These are phyloP conservation scores for Ramphastos sulfuratus DNA, from an alignment of 2,113 vertebrate species.

Conservation along the genomic window DNA sequence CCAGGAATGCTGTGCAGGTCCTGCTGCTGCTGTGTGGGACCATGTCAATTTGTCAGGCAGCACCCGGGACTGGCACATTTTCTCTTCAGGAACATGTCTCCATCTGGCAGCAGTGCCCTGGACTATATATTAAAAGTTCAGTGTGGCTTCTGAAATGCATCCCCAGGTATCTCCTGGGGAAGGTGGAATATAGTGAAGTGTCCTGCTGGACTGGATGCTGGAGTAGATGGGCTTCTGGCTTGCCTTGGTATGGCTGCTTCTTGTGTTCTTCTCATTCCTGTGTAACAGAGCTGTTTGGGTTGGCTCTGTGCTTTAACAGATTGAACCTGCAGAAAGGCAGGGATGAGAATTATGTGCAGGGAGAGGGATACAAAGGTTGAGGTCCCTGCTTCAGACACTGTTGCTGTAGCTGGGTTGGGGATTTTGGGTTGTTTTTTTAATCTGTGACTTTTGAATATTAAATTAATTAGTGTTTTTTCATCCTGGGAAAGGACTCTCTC, in stretches of 20 bases:
- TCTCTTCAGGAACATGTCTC: not conserved
- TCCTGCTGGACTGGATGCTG: not conserved
- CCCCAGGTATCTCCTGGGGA: accelerated
- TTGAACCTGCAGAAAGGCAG: not conserved
- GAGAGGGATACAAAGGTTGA: accelerated
- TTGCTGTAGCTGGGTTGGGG: not conserved
- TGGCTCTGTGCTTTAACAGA: not conserved
- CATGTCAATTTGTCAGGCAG: not conserved
- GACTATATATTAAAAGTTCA: not conserved
- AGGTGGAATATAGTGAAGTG: not conserved
- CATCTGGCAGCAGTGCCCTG: not conserved
- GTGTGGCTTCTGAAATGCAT: not conserved
- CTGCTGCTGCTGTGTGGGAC: not conserved
- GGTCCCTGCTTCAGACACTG: not conserved
- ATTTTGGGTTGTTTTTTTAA: too few relatives aligned
- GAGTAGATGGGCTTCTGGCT: not conserved
- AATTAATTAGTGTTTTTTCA: not conserved
- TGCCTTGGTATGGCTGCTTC: not conserved
- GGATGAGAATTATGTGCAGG: not conserved
- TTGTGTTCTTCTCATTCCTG: accelerated
- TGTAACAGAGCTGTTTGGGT: accelerated
- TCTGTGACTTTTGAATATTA: not conserved
- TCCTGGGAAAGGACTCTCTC: not conserved
- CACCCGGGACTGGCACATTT: not conserved
- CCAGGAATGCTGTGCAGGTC: not conserved